These are phyloP conservation scores for Quadroppia sp. DNA, from an alignment of 2,888 invertebrate genomes.

Conservation along the genomic window DNA sequence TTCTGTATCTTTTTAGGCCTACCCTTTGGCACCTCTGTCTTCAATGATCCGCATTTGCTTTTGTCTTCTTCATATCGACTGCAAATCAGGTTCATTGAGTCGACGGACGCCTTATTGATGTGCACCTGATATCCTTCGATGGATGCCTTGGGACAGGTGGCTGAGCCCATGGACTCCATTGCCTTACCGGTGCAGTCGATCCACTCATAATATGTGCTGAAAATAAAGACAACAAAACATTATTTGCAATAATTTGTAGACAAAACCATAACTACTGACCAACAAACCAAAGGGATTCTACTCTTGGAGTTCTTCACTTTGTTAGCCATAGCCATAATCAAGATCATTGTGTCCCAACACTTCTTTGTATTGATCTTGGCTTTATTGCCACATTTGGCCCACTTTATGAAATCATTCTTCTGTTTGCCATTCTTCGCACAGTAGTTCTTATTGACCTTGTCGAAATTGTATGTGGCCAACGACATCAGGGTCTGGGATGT, in stretches of 20 bases:
- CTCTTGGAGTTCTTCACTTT: slow-evolving; percentile 38
- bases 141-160: slow-evolving; percentile 5
- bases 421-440: slow-evolving; percentile 39
- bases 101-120: slow-evolving; percentile 37
- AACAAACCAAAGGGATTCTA: slow-evolving; percentile 38
- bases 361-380: slow-evolving; percentile 34
- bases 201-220: slow-evolving; percentile 36
- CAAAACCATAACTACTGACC: neutral
- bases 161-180: neutral
- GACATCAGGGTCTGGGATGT: slow-evolving; percentile 40
- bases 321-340: slow-evolving; percentile 9
- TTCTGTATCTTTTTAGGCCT: slow-evolving; percentile 28
- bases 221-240: neutral
- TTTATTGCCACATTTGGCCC: slow-evolving; percentile 40
- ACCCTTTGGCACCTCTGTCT: slow-evolving; percentile 17
- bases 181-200: slow-evolving; percentile 23
- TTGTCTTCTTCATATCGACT: slow-evolving; percentile 36
- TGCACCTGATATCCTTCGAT: slow-evolving; percentile 21
- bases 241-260: neutral
- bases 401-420: slow-evolving; percentile 9
- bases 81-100: slow-evolving; percentile 41
- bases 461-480: slow-evolving; percentile 38
- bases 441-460: slow-evolving; percentile 33
- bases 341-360: slow-evolving; percentile 38
- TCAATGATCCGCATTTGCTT: neutral